Conservation (phyloP, 1,140 invertebrate genomes). For the Homalodisca vitripennis region DNA sequence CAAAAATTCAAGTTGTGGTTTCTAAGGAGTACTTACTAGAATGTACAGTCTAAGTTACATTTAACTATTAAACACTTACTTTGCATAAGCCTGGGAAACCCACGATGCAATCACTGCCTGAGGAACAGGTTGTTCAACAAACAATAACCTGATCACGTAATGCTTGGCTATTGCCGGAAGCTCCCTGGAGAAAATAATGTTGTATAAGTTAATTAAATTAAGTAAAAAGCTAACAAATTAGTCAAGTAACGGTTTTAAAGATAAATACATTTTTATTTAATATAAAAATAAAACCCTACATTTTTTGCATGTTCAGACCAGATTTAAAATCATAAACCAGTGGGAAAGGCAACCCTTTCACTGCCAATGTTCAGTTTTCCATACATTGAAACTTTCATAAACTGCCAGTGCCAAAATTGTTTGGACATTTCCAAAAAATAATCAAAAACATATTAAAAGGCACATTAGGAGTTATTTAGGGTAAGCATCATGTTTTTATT, state of each 20-base stretch:
- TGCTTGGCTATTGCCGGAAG: constrained; percentile 86
- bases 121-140: constrained; percentile 92
- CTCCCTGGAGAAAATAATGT: constrained; percentile 61
- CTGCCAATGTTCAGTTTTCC: not conserved
- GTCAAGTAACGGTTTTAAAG: not conserved
- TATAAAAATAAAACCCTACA: too few species aligned
- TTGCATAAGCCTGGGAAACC: constrained; percentile 77
- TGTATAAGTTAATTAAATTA: not conserved
- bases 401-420: too few species aligned
- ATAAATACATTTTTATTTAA: not conserved
- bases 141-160: constrained; percentile 87
- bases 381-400: too few species aligned
- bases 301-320: too few species aligned
- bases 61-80: too few species aligned
- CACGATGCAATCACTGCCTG: constrained; percentile 91
- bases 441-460: too few species aligned
- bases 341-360: not conserved
- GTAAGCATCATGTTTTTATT: too few species aligned
- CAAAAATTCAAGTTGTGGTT: too few species aligned
- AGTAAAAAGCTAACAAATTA: not conserved
- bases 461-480: too few species aligned
- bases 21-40: too few species aligned
- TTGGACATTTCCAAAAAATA: too few species aligned
- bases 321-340: not conserved
- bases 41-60: too few species aligned